Evolutionary conservation across 2,888 invertebrate genomes (phyloP).

Genomic region (Rhamphomyia laevipes): DNA sequence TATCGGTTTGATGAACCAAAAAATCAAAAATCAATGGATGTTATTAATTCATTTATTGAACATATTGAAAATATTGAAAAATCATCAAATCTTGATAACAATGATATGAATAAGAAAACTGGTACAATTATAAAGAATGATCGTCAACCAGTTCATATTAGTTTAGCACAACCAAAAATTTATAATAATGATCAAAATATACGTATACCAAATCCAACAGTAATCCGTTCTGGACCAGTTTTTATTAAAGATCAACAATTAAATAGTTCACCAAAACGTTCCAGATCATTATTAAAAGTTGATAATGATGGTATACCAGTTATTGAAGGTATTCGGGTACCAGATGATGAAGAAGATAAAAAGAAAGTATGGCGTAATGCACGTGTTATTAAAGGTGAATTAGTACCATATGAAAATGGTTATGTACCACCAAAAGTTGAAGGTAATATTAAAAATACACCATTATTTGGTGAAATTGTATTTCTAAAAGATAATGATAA

Average conservation of each 20-base stretch:
- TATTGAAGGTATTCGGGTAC: conserved; percentile 69
- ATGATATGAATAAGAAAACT: not conserved
- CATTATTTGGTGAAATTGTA: conserved; percentile 11
- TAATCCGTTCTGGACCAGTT: conserved; percentile 53
- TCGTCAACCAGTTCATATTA: conserved; percentile 45
- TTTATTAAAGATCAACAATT: conserved; percentile 38
- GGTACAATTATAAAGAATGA: conserved; percentile 40
- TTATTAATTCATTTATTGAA: conserved; percentile 18
- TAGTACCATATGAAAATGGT: conserved; percentile 62
- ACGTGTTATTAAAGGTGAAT: conserved; percentile 71
- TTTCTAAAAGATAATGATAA: conserved; percentile 6
- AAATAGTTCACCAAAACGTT: conserved; percentile 42
- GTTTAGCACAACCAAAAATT: conserved; percentile 41
- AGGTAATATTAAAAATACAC: not conserved
- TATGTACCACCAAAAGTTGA: conserved; percentile 51
- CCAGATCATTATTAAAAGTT: conserved; percentile 50
- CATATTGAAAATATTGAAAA: conserved; percentile 16
- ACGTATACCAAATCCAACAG: conserved; percentile 55
- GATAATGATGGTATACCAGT: conserved; percentile 65
- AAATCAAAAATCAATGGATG: conserved; percentile 14
- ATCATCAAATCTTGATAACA: conserved; percentile 2
- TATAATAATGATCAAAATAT: conserved; percentile 29
- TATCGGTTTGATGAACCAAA: conserved; percentile 13
- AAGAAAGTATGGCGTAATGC: conserved; percentile 77
- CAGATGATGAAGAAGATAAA: conserved; percentile 71